These are phyloP conservation scores for Sebastes baramenuke DNA, from an alignment of 2,797 vertebrate genomes.

Conservation along the genomic window DNA sequence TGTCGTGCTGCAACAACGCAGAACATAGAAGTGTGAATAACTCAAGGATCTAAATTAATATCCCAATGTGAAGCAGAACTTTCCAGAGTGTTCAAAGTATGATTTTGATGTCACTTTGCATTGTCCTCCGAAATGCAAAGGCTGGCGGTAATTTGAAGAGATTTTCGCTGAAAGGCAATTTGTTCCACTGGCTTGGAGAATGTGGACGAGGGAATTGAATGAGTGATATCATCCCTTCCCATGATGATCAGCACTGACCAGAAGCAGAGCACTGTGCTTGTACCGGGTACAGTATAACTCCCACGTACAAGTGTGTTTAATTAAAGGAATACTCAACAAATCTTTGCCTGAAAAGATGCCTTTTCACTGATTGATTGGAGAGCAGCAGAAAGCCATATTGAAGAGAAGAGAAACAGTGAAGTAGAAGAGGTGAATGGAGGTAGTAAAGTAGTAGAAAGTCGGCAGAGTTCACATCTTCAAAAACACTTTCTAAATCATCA, in stretches of 20 bases:
- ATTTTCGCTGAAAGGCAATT: slow-evolving; percentile 45
- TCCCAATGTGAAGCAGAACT: not conserved
- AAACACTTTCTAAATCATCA: slow-evolving; percentile 33
- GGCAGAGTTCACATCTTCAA: slow-evolving; percentile 36
- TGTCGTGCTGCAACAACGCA: not conserved
- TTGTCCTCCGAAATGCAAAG: slow-evolving; percentile 29
- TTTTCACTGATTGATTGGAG: not conserved
- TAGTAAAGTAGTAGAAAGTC: slow-evolving; percentile 20
- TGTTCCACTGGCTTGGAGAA: slow-evolving; percentile 40
- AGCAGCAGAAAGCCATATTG: not conserved
- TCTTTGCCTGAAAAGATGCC: not conserved
- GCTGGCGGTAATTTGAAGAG: slow-evolving; percentile 21
- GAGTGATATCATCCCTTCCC: slow-evolving; percentile 31
- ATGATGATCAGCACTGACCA: slow-evolving; percentile 43
- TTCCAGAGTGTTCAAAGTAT: slow-evolving; percentile 27
- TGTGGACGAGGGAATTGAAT: slow-evolving; percentile 40
- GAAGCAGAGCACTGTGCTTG: not conserved
- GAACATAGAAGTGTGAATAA: slow-evolving; percentile 7
- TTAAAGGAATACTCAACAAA: not conserved
- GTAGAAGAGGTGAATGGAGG: not conserved
- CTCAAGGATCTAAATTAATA: slow-evolving; percentile 6
- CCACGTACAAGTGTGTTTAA: not conserved
- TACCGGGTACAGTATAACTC: not conserved
- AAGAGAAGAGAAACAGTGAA: not conserved
- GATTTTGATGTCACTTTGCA: slow-evolving; percentile 33